These are phyloP conservation scores for Lithophane ornitopus DNA, from an alignment of 2,888 invertebrate genomes.

Conservation along the genomic window DNA sequence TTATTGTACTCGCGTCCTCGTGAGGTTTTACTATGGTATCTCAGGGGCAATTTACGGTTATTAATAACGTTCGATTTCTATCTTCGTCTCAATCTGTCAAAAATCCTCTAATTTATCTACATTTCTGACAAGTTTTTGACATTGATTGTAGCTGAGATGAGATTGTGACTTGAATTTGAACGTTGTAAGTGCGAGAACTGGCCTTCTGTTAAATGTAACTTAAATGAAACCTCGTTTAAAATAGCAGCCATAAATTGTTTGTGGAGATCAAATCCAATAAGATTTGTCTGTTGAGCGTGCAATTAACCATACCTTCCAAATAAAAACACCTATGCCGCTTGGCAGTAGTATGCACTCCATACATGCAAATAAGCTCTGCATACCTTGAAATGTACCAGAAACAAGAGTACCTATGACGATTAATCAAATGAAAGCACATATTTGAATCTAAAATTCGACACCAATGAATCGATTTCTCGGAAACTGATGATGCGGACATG, in stretches of 20 bases:
- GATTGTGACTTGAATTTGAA: neutral
- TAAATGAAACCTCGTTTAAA: neutral
- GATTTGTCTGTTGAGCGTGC: neutral
- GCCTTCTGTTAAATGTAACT: neutral
- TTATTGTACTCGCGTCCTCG: neutral
- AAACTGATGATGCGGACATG: conserved; percentile 33
- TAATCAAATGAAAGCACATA: conserved; percentile 29
- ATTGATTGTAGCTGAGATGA: neutral
- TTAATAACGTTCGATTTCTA: neutral
- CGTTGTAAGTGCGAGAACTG: neutral
- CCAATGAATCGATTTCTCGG: conserved; percentile 35
- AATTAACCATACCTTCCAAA: neutral
- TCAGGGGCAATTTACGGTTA: neutral
- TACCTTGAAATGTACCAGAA: neutral
- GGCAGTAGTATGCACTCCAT: too few relatives aligned
- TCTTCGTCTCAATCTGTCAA: neutral
- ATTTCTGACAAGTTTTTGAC: neutral
- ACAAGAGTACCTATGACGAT: conserved; percentile 3
- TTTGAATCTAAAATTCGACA: conserved; percentile 26
- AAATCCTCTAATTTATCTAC: neutral
- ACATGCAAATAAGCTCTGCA: too few relatives aligned
- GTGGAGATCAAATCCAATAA: neutral
- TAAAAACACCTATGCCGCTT: neutral
- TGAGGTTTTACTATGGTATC: neutral
- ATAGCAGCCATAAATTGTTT: neutral